Conservation (phyloP, 2,888 invertebrate genomes). For the Scaptodrosophila latifasciaeformis region DNA sequence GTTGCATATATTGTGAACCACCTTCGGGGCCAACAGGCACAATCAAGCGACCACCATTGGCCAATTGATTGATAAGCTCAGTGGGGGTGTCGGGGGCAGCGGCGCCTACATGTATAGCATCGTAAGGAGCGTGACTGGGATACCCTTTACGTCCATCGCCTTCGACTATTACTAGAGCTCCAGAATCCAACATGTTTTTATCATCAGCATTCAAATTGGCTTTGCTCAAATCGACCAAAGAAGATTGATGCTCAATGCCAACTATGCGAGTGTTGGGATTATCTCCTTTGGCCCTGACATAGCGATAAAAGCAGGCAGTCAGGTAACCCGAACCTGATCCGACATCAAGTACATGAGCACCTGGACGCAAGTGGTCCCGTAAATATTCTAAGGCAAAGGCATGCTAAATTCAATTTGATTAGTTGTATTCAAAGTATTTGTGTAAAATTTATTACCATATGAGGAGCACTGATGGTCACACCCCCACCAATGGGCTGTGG, state of each 20-base stretch:
- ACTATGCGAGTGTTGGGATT: slow-evolving; percentile 78
- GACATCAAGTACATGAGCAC: slow-evolving; percentile 89
- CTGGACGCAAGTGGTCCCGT: slow-evolving; percentile 84
- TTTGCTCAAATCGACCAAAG: slow-evolving; percentile 84
- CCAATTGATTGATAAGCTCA: slow-evolving; percentile 78
- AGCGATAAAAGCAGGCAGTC: slow-evolving; percentile 91
- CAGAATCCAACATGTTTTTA: slow-evolving; percentile 81
- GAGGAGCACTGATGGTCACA: slow-evolving; percentile 96
- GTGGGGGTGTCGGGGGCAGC: slow-evolving; percentile 87
- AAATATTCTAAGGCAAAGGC: slow-evolving; percentile 92
- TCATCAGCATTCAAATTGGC: slow-evolving; percentile 86
- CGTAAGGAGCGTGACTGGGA: slow-evolving; percentile 85
- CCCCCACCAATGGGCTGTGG: slow-evolving; percentile 96
- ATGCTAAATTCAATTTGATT: slow-evolving; percentile 78
- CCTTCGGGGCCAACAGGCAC: slow-evolving; percentile 93
- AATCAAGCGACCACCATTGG: slow-evolving; percentile 87
- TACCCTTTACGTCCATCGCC: slow-evolving; percentile 94
- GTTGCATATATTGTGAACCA: slow-evolving; percentile 89
- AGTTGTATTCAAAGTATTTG: slow-evolving; percentile 2
- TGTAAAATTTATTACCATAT: slow-evolving; percentile 85
- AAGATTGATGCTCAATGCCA: slow-evolving; percentile 93
- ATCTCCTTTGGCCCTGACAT: slow-evolving; percentile 79
- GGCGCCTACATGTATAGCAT: slow-evolving; percentile 96
- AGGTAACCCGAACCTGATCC: slow-evolving; percentile 96
- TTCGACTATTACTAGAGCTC: slow-evolving; percentile 82